A percentile compares a stretch with the other conserved stretches of the same genome.
Conservation (phyloP, 2,113 vertebrate genomes). For the Hyperopisus bebe region DNA sequence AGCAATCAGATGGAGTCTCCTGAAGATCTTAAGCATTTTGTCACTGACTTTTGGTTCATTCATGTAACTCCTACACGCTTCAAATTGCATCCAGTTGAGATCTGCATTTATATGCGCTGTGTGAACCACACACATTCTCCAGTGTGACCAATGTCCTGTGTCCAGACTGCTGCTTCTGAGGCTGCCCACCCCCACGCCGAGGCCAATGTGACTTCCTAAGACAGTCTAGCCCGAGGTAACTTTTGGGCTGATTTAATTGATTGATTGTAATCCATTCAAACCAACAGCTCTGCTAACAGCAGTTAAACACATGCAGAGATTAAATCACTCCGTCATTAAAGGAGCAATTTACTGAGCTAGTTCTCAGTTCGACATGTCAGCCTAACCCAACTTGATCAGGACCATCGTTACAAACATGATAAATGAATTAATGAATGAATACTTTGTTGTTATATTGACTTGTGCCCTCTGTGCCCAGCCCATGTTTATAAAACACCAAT, state of each 20-base stretch:
- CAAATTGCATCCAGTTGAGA: background rate
- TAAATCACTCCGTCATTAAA: background rate
- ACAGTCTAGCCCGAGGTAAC: background rate
- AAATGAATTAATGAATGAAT: background rate
- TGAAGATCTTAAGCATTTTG: background rate
- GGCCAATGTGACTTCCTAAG: background rate
- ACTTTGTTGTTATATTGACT: background rate
- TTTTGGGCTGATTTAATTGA: constrained; percentile 6
- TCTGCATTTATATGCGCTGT: background rate
- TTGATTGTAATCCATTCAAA: background rate
- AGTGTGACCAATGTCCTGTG: background rate
- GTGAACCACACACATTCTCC: background rate
- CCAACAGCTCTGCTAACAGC: background rate
- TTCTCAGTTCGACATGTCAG: background rate
- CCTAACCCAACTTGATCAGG: background rate
- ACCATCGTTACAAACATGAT: background rate
- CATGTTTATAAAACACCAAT: background rate
- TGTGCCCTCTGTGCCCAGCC: background rate
- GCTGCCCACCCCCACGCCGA: background rate
- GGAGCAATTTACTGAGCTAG: background rate
- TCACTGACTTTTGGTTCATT: background rate
- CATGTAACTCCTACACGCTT: background rate
- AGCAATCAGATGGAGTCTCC: background rate
- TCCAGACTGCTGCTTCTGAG: background rate
- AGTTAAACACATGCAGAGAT: background rate